These are phyloP conservation scores for Petroica traversi DNA, from an alignment of 2,113 vertebrate species.

Conservation along the genomic window DNA sequence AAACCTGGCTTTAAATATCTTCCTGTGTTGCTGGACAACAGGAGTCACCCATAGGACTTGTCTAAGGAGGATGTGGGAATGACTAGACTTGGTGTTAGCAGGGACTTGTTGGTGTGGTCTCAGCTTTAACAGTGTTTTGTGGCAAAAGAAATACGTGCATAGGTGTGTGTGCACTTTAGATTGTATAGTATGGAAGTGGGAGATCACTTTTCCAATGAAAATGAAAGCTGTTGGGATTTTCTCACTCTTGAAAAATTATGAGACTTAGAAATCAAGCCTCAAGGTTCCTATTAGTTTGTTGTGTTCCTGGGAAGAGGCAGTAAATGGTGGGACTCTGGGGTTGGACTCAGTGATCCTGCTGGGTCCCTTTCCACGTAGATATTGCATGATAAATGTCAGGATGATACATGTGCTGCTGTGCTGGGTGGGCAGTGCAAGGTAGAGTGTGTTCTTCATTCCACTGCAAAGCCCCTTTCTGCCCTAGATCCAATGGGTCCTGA, in stretches of 20 bases:
- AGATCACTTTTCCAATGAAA: not conserved
- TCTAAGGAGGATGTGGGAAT: not conserved
- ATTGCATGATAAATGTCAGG: rapidly evolving
- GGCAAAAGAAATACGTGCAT: rapidly evolving
- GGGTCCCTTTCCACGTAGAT: rapidly evolving
- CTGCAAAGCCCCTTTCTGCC: slow-evolving; percentile 4
- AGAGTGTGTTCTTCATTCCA: not conserved
- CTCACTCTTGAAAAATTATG: not conserved
- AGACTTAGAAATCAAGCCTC: not conserved
- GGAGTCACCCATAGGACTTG: not conserved
- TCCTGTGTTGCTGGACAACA: not conserved
- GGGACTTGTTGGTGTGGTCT: not conserved
- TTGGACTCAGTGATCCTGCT: not conserved
- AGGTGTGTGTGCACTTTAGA: not conserved
- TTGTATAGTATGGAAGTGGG: not conserved
- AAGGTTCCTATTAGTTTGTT: not conserved
- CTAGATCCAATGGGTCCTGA: slow-evolving; percentile 71
- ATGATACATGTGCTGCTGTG: not conserved
- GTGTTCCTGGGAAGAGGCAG: not conserved
- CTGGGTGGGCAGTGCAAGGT: not conserved
- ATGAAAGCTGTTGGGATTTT: not conserved
- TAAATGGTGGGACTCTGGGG: not conserved
- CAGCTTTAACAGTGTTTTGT: not conserved
- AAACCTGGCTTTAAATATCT: not conserved
- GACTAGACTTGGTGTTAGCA: not conserved